Percentiles rank a stretch among this genome's conserved stretches.
Conservation (phyloP, 2,113 vertebrate species). For the Lepus europaeus region DNA sequence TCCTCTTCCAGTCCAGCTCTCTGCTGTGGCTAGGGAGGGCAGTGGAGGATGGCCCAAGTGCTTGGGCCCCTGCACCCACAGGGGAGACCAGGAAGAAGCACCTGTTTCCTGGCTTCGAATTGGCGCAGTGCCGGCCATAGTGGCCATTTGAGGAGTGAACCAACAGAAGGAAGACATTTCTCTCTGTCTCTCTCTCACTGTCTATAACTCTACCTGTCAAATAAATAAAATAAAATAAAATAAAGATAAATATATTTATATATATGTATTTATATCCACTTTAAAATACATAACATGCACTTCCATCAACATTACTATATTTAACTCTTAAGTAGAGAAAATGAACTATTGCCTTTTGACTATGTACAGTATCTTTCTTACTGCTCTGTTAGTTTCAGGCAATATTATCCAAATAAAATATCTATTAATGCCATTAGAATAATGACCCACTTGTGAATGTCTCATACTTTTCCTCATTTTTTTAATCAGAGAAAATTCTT, state of each 20-base stretch:
- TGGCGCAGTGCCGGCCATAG: no score
- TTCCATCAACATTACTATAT: background rate
- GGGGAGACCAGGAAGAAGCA: no score
- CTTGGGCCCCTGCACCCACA: no score
- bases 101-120: no score
- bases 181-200: no score
- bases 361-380: background rate
- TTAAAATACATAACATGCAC: background rate
- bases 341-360: constrained; percentile 11
- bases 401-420: constrained; percentile 43
- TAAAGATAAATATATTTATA: background rate
- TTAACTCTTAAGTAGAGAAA: background rate
- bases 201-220: no score
- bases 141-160: no score
- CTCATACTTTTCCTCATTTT: constrained; percentile 32
- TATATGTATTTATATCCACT: background rate
- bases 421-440: background rate
- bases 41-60: no score
- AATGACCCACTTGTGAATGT: background rate
- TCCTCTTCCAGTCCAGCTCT: no score
- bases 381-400: background rate
- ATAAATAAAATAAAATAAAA: no score
- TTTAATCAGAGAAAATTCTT: constrained; percentile 22
- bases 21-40: no score
- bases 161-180: no score